These are phyloP conservation scores for Drosophila virilis DNA, from an alignment of 1,140 invertebrate species.

Conservation along the genomic window DNA sequence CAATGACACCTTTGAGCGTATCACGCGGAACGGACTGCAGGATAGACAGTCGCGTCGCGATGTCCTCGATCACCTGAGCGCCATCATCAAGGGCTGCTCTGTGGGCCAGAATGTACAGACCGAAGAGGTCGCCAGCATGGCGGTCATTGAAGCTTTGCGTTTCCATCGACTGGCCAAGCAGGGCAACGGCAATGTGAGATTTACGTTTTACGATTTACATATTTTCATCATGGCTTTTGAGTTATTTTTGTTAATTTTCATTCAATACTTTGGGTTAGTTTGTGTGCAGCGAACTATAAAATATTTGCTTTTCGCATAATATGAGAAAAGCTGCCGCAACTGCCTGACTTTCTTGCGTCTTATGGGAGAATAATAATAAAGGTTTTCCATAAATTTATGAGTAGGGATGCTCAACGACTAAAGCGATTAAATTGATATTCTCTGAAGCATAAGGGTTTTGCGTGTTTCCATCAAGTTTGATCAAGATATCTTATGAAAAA, in stretches of 20 bases:
- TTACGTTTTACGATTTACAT: neutral
- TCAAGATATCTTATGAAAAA: too few species aligned
- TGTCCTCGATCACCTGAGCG: conserved; percentile 81
- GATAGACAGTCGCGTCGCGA: conserved; percentile 76
- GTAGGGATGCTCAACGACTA: too few species aligned
- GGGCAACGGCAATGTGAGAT: conserved; percentile 58
- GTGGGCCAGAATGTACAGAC: conserved; percentile 74
- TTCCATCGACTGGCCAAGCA: conserved; percentile 76
- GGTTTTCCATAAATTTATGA: too few species aligned
- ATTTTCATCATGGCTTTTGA: neutral
- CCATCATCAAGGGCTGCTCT: conserved; percentile 82
- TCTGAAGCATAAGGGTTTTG: too few species aligned
- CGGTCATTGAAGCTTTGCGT: conserved; percentile 74
- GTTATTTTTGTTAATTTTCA: neutral
- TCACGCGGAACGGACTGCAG: conserved; percentile 79
- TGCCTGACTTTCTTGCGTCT: too few species aligned
- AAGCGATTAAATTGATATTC: too few species aligned
- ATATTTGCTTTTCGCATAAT: too few species aligned
- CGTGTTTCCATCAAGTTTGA: too few species aligned
- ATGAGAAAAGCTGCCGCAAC: too few species aligned
- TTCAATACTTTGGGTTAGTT: neutral
- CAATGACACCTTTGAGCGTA: conserved; percentile 78
- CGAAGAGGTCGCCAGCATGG: conserved; percentile 75
- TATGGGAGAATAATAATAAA: too few species aligned
- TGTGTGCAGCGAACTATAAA: too few species aligned